Base-by-base conservation (phyloP, 2,113 vertebrate genomes). In the Nesoenas mayeri region DNA sequence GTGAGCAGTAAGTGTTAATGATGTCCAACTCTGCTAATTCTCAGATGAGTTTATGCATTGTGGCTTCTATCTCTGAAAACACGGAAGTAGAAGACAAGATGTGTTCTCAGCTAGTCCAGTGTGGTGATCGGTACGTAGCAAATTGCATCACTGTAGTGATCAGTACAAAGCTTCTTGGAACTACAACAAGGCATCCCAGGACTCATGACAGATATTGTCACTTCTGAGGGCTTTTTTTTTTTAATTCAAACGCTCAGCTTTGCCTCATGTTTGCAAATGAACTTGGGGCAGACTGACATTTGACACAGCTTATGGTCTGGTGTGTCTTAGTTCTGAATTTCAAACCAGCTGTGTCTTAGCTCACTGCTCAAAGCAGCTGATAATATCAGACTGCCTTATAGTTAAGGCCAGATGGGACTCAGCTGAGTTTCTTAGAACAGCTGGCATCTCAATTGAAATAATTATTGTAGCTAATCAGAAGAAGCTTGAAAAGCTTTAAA, bases 321-420 rank as follows among this genome's bases (percentile, higher is more conserved):
- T 54, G 40, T 88, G 56, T 69, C 73, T 78, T 80, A 69, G 44
- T 77, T 90, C 71, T 71, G 88, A 72, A 87, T 88, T 94, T 96
- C 73, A 91, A 93, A 91, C 70, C 86, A 85, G 80, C 88, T 91
- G 73, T 78, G 90, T 67, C 78, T 91, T 85, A 92, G 74, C 60
- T 92, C 54, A 15, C 90, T 93, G 77, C 61, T 95, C 71, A 78
- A 84, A 95, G 77, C 72, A 93, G 82, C 72, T 94, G 94, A 93
- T 57, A 75, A 40, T 80, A 78, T 73, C 71, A 80, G 57, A 65
- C 31, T 84, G 60, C 47, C 74, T 88, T 75, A 75, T 32, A 83
- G 17, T 82, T 88, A 62, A 85, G 70, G 53, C 70, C 79, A 95
- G 79, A 86, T 86, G 92, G 74, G 79, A 65, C 80, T 89, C 79